phyloP scores from a whole-genome alignment of 2,888 invertebrate species.

The Pocota personata region DNA sequence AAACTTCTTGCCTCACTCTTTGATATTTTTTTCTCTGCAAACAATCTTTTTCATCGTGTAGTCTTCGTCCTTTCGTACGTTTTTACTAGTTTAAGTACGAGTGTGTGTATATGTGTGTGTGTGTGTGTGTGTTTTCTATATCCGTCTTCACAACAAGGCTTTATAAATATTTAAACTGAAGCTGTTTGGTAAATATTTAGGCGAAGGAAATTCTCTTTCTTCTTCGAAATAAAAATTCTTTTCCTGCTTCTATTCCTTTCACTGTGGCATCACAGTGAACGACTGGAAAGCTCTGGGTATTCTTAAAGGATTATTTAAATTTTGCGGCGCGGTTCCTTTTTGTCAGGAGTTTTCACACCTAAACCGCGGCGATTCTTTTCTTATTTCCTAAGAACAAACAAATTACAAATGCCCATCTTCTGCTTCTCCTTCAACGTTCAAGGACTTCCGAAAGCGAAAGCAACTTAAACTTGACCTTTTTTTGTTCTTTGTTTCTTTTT shows the following conservation, averaged over 20 bases:
- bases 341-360: conserved; percentile 26
- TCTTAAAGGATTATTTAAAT: conserved; percentile 65
- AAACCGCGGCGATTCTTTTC: conserved; percentile 35
- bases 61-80: not conserved
- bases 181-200: conserved; percentile 58
- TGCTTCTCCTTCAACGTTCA: not conserved
- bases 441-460: conserved; percentile 3
- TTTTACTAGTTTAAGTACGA: no score
- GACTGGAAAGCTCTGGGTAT: not conserved
- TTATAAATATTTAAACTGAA: conserved; percentile 55
- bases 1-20: conserved; percentile 11
- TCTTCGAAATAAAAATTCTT: not conserved
- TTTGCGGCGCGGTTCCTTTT: conserved; percentile 11
- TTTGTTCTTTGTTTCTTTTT: not conserved
- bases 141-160: not conserved
- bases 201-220: not conserved
- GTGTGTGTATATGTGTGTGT: not conserved
- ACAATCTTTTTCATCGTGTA: conserved; percentile 31
- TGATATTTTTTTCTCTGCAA: conserved; percentile 15
- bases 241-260: not conserved
- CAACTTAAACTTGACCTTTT: conserved; percentile 48
- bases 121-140: not conserved
- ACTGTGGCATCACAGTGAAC: not conserved
- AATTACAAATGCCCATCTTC: conserved; percentile 31
- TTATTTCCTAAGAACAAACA: conserved; percentile 36